Evolutionary conservation across 2,888 invertebrate genomes (phyloP).

Genomic region (Dryomyza anilis): DNA sequence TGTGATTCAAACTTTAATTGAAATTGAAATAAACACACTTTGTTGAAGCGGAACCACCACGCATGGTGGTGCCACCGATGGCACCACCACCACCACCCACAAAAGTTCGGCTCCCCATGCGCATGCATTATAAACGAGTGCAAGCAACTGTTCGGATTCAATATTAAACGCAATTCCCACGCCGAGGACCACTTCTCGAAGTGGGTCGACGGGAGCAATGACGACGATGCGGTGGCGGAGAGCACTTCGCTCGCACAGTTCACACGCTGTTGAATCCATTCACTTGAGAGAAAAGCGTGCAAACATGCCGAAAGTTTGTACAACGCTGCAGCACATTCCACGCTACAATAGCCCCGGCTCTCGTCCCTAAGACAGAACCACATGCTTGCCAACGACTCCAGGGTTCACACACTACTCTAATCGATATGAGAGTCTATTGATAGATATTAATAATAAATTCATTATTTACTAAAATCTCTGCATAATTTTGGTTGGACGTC

Average conservation of each 20-base stretch:
- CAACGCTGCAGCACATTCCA: too few relatives aligned
- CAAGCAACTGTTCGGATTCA: conserved; percentile 3
- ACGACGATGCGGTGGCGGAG: not conserved
- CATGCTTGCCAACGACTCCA: too few relatives aligned
- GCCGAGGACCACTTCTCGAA: not conserved
- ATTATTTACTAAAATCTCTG: too few relatives aligned
- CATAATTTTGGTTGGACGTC: too few relatives aligned
- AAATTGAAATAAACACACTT: conserved; percentile 47
- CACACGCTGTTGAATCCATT: conserved; percentile 30
- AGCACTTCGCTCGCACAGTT: conserved; percentile 40
- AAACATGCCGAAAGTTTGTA: conserved; percentile 13
- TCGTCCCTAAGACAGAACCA: too few relatives aligned
- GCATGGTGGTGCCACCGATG: not conserved
- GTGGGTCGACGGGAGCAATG: not conserved
- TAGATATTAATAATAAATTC: too few relatives aligned
- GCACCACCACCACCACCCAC: not conserved
- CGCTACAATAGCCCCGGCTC: too few relatives aligned
- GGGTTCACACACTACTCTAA: too few relatives aligned
- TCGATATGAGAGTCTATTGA: too few relatives aligned
- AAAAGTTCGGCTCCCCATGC: not conserved
- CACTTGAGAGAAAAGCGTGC: conserved; percentile 11
- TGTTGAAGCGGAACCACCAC: conserved; percentile 35
- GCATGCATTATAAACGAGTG: conserved; percentile 1
- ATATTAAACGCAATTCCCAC: conserved; percentile 9
- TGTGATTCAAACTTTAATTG: conserved; percentile 46